These are phyloP conservation scores for Danio choprae DNA, from an alignment of 2,797 vertebrate species.

Conservation along the genomic window DNA sequence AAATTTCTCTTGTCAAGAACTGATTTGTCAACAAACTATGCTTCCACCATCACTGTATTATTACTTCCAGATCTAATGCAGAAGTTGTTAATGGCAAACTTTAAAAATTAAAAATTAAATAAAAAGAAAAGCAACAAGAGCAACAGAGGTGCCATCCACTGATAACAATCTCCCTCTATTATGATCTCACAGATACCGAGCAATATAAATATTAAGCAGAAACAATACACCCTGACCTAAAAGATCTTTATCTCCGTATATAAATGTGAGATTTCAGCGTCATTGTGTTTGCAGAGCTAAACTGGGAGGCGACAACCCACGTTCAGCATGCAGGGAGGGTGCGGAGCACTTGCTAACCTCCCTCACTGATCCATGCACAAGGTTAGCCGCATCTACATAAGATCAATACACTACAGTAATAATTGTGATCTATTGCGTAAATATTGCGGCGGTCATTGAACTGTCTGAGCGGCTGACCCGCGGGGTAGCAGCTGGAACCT, in stretches of 20 bases:
- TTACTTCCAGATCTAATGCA: neutral
- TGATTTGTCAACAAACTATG: neutral
- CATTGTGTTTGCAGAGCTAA: constrained; percentile 19
- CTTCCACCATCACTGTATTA: neutral
- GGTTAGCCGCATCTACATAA: constrained; percentile 78
- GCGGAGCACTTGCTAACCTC: constrained; percentile 65
- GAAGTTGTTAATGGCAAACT: constrained; percentile 6
- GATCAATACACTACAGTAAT: constrained; percentile 86
- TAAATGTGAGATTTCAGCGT: constrained; percentile 45
- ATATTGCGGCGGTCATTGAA: constrained; percentile 80
- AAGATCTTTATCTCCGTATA: constrained; percentile 35
- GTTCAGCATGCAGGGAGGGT: constrained; percentile 68
- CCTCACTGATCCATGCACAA: constrained; percentile 70
- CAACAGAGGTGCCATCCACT: neutral
- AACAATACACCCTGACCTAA: constrained; percentile 36
- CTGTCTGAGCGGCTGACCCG: constrained; percentile 69
- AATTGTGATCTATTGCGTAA: constrained; percentile 81
- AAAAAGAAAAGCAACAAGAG: constrained; percentile 6
- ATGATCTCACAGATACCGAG: constrained; percentile 44
- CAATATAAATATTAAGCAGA: constrained; percentile 43
- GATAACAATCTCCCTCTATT: constrained; percentile 33
- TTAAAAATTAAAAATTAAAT: constrained; percentile 17
- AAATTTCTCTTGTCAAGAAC: no score
- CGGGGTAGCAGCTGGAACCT: constrained; percentile 56
- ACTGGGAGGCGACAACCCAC: constrained; percentile 60